Percentiles rank a stretch among this genome's conserved stretches.
phyloP scores from a whole-genome alignment of 2,113 vertebrate species.

The Poeciliopsis occidentalis region DNA sequence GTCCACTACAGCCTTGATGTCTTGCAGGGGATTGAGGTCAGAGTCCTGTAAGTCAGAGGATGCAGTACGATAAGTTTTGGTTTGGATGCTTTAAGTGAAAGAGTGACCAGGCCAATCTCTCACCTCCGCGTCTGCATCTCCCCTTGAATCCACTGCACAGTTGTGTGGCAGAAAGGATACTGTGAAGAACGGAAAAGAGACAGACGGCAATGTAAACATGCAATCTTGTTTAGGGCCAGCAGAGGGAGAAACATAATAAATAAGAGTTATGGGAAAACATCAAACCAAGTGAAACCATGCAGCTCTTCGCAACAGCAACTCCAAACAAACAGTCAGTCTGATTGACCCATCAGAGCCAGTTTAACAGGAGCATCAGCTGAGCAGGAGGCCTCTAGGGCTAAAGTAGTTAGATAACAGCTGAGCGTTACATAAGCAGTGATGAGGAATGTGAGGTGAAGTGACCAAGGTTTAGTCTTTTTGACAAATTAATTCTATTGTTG shows the following conservation, averaged over 20 bases:
- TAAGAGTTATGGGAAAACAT: conserved; percentile 2
- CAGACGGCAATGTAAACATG: neutral
- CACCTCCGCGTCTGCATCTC: conserved; percentile 89
- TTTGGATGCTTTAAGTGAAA: neutral
- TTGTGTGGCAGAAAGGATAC: conserved; percentile 89
- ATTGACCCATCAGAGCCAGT: neutral
- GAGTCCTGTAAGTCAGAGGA: neutral
- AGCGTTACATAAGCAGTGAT: no score
- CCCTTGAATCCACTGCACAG: conserved; percentile 86
- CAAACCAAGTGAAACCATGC: conserved; percentile 50
- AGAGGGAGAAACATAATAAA: conserved; percentile 62
- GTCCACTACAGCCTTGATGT: conserved; percentile 92
- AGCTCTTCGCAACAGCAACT: neutral
- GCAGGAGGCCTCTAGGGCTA: no score
- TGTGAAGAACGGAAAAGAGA: conserved; percentile 54
- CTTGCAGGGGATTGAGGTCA: conserved; percentile 69
- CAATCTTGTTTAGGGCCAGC: conserved; percentile 30
- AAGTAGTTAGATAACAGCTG: no score
- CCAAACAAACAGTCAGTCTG: conserved; percentile 2
- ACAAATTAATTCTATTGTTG: neutral
- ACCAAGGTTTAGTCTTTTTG: neutral
- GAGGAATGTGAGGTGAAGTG: no score
- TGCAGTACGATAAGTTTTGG: neutral
- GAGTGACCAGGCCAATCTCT: conserved; percentile 28
- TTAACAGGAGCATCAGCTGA: neutral